Evolutionary conservation across 2,113 vertebrate species (phyloP).

Genomic region (Onychostruthus taczanowskii): DNA sequence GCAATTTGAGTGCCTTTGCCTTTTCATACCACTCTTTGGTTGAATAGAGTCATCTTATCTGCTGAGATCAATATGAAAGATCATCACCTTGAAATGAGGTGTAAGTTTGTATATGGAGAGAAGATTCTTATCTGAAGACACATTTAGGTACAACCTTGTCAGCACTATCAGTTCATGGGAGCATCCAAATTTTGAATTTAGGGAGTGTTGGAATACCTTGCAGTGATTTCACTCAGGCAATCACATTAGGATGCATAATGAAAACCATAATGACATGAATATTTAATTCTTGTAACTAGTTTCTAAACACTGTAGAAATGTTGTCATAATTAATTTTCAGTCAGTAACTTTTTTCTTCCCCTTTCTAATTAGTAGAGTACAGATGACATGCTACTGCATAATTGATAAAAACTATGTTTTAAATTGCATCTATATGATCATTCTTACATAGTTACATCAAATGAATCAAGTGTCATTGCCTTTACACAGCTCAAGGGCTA

Average conservation of each 20-base stretch:
- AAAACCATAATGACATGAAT: constrained; percentile 60
- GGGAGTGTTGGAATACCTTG: neutral
- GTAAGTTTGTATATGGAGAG: neutral
- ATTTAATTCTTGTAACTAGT: constrained; percentile 65
- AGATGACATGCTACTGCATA: constrained; percentile 55
- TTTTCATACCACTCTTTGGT: neutral
- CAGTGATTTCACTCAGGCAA: constrained; percentile 26
- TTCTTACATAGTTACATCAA: constrained; percentile 33
- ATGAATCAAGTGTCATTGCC: constrained; percentile 3
- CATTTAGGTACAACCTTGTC: neutral
- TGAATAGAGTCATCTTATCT: neutral
- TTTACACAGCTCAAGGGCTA: constrained; percentile 11
- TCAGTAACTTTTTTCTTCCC: constrained; percentile 35
- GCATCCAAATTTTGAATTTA: neutral
- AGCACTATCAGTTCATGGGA: neutral
- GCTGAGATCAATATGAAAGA: neutral
- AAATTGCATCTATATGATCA: constrained; percentile 49
- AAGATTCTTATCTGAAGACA: neutral
- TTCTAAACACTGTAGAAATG: constrained; percentile 58
- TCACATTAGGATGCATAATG: constrained; percentile 42
- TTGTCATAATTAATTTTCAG: constrained; percentile 68
- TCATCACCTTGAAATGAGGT: neutral
- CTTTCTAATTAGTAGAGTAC: constrained; percentile 66
- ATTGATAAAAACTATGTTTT: constrained; percentile 67
- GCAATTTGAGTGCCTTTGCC: neutral